Conservation (phyloP, 2,888 invertebrate species). For the Drosophila acutilabella region DNA sequence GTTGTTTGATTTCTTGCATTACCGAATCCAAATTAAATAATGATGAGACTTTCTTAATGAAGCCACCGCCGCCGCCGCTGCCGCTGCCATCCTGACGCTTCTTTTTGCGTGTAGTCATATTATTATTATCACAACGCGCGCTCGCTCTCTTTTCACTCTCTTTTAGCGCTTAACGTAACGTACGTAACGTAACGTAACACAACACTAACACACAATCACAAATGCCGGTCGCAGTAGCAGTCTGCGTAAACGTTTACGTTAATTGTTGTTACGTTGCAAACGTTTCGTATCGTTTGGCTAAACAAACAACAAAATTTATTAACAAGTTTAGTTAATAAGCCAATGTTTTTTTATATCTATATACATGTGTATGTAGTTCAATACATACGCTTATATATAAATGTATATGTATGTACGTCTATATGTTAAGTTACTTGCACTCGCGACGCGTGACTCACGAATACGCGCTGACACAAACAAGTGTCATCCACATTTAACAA, state of each 20-base stretch:
- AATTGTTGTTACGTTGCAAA: conserved; percentile 56
- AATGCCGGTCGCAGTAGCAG: conserved; percentile 49
- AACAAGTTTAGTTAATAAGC: conserved; percentile 19
- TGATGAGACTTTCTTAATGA: conserved; percentile 95
- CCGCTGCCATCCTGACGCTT: conserved; percentile 87
- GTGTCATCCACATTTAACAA: conserved; percentile 46
- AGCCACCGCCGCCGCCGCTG: conserved; percentile 86
- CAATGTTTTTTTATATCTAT: conserved; percentile 14
- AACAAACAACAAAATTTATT: conserved; percentile 48
- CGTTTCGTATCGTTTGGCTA: conserved; percentile 26
- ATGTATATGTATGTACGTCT: conserved; percentile 2
- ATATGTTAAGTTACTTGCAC: conserved; percentile 38
- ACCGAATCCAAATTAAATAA: conserved; percentile 93
- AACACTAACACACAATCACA: conserved; percentile 34
- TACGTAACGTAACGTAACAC: conserved; percentile 47
- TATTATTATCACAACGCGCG: conserved; percentile 52
- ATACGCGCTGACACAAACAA: conserved; percentile 43
- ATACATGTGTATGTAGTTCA: conserved; percentile 25
- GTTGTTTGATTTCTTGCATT: conserved; percentile 83
- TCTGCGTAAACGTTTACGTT: conserved; percentile 55
- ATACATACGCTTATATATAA: conserved; percentile 21
- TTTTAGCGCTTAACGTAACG: conserved; percentile 32
- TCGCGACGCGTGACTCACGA: conserved; percentile 49
- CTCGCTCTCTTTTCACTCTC: conserved; percentile 20
- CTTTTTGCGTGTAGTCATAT: conserved; percentile 89